Base-by-base conservation (phyloP, 2,888 invertebrate genomes). In the Hyppa rectilinea region DNA sequence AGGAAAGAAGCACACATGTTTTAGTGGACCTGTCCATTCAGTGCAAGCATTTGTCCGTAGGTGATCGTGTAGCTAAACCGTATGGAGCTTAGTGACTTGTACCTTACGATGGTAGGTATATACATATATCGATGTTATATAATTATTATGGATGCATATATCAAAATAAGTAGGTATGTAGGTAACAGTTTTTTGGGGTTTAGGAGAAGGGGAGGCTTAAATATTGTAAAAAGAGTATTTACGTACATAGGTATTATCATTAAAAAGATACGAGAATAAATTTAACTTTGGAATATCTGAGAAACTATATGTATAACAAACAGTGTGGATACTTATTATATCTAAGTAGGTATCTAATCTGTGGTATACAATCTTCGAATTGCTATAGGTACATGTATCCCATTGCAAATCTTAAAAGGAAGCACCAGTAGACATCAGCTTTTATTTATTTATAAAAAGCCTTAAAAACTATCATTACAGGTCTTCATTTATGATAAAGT, bases 91-190 rank as follows among this genome's bases (percentile, higher is more conserved):
- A n/a, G n/a, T n/a, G n/a, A n/a, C n/a, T n/a, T n/a, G 63, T 59
- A 53, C 38, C 59, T 47, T 56, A 31, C 10, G 23, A 67, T 29
- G n/a, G 29, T 75, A n/a, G n/a, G n/a, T n/a, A n/a, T n/a, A n/a
- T n/a, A n/a, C n/a, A n/a, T n/a, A n/a, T n/a, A n/a, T n/a, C n/a
- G n/a, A n/a, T n/a, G n/a, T n/a, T n/a, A n/a, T n/a, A n/a, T n/a
- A n/a, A n/a, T n/a, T n/a, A n/a, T n/a, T n/a, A n/a, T n/a, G n/a
- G 36, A 60, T 47, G 4, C 20, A 9, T 63, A 64, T 63, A 62
- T 47, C 50, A 45, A 45, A 45, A 20, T 64, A 17, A n/a, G 2
- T 14, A 20, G 31, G 6, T 14, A 20, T 3, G n/a, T n/a, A n/a
- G 17, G 49, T 23, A 17, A 23, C 4, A 45, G 2, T 3, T 26